These are phyloP conservation scores for Natrix natrix DNA, from an alignment of 2,797 vertebrate genomes.

Conservation along the genomic window DNA sequence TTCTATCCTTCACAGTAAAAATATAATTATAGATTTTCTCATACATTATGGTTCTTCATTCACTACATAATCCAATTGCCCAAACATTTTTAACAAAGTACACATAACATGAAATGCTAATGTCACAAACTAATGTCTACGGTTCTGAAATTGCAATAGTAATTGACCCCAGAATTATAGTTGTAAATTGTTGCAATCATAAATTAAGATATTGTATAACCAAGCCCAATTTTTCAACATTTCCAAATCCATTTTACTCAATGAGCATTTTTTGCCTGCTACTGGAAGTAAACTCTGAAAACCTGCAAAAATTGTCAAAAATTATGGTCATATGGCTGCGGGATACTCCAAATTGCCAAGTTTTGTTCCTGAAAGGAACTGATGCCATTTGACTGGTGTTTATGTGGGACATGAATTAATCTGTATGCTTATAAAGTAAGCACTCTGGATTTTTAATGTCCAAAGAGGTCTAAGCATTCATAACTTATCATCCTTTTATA, in stretches of 20 bases:
- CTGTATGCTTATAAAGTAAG: neutral
- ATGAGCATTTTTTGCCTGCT: neutral
- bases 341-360: neutral
- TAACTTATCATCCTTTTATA: neutral
- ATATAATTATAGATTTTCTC: neutral
- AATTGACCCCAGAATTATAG: neutral
- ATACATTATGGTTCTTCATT: neutral
- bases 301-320: neutral
- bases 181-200: neutral
- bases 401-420: neutral
- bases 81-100: neutral
- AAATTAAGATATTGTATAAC: neutral
- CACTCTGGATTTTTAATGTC: neutral
- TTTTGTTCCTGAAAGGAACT: neutral
- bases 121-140: neutral
- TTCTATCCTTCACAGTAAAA: neutral
- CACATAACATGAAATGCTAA: neutral
- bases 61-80: neutral
- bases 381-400: neutral
- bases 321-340: neutral
- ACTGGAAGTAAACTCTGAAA: no score
- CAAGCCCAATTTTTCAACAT: neutral
- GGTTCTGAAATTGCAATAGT: neutral
- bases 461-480: neutral
- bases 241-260: neutral